A percentile compares a stretch with the other conserved stretches of the same genome.
phyloP scores from a whole-genome alignment of 2,797 vertebrate species.

The Ptychobarbus kaznakovi region DNA sequence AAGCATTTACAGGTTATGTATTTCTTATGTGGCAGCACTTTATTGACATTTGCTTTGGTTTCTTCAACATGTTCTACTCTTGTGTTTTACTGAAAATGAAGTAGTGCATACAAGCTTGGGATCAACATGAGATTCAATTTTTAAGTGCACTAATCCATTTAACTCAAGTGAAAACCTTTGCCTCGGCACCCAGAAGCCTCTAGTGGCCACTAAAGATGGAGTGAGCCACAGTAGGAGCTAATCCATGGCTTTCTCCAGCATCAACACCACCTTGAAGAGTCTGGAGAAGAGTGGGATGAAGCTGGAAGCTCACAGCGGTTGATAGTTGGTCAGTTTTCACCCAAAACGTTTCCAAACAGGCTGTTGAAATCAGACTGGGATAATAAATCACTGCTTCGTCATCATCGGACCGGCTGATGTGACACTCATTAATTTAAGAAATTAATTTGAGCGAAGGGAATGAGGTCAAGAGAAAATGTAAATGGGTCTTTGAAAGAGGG shows the following conservation, averaged over 20 bases:
- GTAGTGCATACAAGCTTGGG: background rate
- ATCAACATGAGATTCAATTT: background rate
- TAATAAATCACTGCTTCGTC: background rate
- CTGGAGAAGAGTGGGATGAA: constrained; percentile 42
- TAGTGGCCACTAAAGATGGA: constrained; percentile 38
- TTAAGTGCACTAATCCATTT: background rate
- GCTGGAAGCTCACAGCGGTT: constrained; percentile 24
- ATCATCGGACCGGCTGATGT: constrained; percentile 50
- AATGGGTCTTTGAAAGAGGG: constrained; percentile 50
- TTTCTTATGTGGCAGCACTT: no score
- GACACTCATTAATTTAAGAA: constrained; percentile 78
- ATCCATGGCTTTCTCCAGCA: constrained; percentile 55
- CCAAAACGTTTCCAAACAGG: background rate
- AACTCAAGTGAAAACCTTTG: constrained; percentile 15
- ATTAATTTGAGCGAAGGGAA: constrained; percentile 79
- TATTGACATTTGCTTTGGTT: background rate
- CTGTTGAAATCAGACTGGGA: background rate
- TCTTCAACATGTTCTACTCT: background rate
- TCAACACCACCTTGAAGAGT: constrained; percentile 33
- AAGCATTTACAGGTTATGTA: no score
- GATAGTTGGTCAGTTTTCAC: background rate
- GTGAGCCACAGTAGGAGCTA: constrained; percentile 49
- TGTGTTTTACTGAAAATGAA: background rate
- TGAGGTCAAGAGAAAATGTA: constrained; percentile 70
- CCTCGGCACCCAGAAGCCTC: constrained; percentile 9